A percentile compares a stretch with the other conserved stretches of the same genome.
These are phyloP conservation scores for Oophaga pumilio DNA, from an alignment of 2,113 vertebrate species.

Conservation along the genomic window DNA sequence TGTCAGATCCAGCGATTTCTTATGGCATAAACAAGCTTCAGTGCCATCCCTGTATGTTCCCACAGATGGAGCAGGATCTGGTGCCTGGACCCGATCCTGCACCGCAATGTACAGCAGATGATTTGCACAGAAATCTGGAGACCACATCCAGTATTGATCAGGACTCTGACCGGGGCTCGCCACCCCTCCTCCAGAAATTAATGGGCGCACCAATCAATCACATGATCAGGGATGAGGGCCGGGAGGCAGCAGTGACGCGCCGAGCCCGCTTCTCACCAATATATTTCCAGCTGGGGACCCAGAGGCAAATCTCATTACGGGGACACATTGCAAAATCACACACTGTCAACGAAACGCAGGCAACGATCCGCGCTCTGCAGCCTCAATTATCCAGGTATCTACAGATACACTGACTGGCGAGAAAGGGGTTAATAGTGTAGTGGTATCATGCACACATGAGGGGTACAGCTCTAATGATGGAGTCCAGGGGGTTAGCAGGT, in stretches of 20 bases:
- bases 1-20: constrained; percentile 20
- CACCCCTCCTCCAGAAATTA: constrained; percentile 23
- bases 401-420: not conserved
- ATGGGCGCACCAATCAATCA: constrained; percentile 44
- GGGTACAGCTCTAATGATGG: too few species aligned
- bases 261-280: constrained; percentile 3
- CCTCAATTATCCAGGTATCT: not conserved
- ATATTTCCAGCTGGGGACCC: constrained; percentile 12
- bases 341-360: not conserved
- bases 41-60: not conserved
- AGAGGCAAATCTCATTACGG: constrained; percentile 21
- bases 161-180: constrained; percentile 2
- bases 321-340: constrained; percentile 19
- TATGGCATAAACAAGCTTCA: constrained; percentile 24
- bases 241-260: not conserved
- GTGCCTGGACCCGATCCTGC: not conserved
- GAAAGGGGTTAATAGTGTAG: not conserved
- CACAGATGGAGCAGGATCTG: constrained; percentile 4
- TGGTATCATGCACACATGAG: too few species aligned
- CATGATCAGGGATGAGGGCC: not conserved
- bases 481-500: too few species aligned
- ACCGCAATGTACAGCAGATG: not conserved
- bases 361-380: not conserved
- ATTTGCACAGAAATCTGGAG: constrained; percentile 3
- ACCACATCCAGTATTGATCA: constrained; percentile 35